Percentiles rank a stretch among this genome's conserved stretches.
phyloP scores from a whole-genome alignment of 2,797 vertebrate genomes.

The Myotis daubentonii region DNA sequence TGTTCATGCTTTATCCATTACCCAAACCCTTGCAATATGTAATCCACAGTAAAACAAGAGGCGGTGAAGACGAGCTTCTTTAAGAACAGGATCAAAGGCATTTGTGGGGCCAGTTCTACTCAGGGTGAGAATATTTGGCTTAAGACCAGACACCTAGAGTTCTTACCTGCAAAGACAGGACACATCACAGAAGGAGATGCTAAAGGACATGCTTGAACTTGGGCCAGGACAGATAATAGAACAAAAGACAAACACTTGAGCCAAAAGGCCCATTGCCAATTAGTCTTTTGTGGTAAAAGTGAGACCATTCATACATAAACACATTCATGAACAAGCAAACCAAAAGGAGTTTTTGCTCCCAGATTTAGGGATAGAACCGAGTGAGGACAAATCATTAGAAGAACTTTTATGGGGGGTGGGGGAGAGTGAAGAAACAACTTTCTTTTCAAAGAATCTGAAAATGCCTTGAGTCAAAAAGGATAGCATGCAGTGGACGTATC shows the following conservation, averaged over 20 bases:
- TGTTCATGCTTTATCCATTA: background rate
- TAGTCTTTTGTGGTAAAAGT: constrained; percentile 16
- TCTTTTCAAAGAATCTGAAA: constrained; percentile 28
- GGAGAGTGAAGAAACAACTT: background rate
- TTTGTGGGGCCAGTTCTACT: constrained; percentile 21
- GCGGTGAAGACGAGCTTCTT: constrained; percentile 32
- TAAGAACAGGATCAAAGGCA: constrained; percentile 48
- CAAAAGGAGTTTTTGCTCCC: background rate
- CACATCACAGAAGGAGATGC: constrained; percentile 54
- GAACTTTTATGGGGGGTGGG: background rate
- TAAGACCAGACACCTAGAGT: constrained; percentile 67
- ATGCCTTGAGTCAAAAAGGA: background rate
- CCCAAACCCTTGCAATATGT: background rate
- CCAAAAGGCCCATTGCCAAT: constrained; percentile 42
- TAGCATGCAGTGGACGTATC: background rate
- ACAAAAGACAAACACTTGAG: constrained; percentile 65
- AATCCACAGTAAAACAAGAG: background rate
- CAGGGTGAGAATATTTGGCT: constrained; percentile 70
- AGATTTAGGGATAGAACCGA: background rate
- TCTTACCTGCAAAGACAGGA: constrained; percentile 76
- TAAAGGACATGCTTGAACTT: constrained; percentile 70
- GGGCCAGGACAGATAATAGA: constrained; percentile 67
- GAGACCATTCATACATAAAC: constrained; percentile 46
- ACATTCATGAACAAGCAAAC: constrained; percentile 17
- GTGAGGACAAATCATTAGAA: background rate